Conservation (phyloP, 2,113 vertebrate genomes). For the Daubentonia madagascariensis region DNA sequence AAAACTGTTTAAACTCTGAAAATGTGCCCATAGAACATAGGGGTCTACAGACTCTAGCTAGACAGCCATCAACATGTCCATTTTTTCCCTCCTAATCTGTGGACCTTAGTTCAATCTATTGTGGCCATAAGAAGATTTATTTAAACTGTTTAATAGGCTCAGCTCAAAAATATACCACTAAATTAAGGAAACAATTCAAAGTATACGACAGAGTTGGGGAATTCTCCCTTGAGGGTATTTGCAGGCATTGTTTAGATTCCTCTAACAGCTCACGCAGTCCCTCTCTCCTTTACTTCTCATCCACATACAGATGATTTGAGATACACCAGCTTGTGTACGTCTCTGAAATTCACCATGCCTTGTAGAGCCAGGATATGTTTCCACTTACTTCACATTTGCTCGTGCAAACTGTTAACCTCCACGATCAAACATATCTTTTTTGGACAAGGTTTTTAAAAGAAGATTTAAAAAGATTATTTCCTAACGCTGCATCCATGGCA, state of each 20-base stretch:
- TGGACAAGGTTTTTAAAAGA: constrained; percentile 36
- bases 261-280: fast-evolving
- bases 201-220: not conserved
- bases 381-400: not conserved
- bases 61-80: fast-evolving
- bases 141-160: not conserved
- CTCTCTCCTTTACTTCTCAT: not conserved
- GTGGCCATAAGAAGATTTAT: not conserved
- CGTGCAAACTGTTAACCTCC: not conserved
- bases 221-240: not conserved
- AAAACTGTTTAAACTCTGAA: not conserved
- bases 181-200: not conserved
- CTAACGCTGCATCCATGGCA: not conserved
- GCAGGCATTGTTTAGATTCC: not conserved
- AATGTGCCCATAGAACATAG: not conserved
- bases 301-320: not conserved
- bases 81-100: not conserved
- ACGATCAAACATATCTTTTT: not conserved
- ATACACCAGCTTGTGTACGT: fast-evolving
- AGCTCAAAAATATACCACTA: not conserved
- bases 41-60: not conserved
- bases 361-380: not conserved
- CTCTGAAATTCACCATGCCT: not conserved
- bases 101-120: not conserved
- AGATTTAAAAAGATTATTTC: not conserved